Conservation (phyloP, 2,797 vertebrate species). For the Lacerta agilis region DNA sequence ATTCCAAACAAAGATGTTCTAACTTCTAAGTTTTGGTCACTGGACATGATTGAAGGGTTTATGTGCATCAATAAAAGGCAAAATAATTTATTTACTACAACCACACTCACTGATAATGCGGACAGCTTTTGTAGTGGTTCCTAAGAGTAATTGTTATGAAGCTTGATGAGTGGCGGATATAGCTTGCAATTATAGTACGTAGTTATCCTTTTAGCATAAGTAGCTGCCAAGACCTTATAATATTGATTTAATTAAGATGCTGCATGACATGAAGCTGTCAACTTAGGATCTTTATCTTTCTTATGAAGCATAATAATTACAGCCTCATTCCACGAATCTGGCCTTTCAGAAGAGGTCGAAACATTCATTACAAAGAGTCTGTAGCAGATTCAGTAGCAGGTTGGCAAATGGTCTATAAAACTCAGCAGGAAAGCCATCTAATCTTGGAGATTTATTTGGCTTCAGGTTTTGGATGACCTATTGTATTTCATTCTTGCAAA, state of each 20-base stretch:
- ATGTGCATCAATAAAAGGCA: not conserved
- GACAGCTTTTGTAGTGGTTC: not conserved
- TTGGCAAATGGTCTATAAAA: not conserved
- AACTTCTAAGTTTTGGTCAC: not conserved
- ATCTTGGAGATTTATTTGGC: not conserved
- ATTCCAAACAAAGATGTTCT: not conserved
- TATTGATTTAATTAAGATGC: not conserved
- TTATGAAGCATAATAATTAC: not conserved
- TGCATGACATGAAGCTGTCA: not conserved
- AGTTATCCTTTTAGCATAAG: not conserved
- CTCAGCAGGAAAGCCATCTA: not conserved
- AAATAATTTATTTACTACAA: not conserved
- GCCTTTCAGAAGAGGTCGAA: not conserved
- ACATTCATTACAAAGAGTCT: not conserved
- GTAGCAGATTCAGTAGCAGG: not conserved
- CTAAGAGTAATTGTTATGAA: not conserved
- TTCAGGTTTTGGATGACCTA: not conserved
- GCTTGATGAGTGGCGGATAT: not conserved
- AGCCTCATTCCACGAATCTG: not conserved
- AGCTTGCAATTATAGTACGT: not conserved
- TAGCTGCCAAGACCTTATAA: not conserved
- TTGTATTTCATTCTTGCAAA: constrained; percentile 1
- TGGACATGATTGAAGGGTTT: not conserved
- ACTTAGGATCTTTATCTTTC: not conserved
- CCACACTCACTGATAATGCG: not conserved